Conservation (phyloP, 1,140 invertebrate genomes). For the Phymorhynchus buccinoides region DNA sequence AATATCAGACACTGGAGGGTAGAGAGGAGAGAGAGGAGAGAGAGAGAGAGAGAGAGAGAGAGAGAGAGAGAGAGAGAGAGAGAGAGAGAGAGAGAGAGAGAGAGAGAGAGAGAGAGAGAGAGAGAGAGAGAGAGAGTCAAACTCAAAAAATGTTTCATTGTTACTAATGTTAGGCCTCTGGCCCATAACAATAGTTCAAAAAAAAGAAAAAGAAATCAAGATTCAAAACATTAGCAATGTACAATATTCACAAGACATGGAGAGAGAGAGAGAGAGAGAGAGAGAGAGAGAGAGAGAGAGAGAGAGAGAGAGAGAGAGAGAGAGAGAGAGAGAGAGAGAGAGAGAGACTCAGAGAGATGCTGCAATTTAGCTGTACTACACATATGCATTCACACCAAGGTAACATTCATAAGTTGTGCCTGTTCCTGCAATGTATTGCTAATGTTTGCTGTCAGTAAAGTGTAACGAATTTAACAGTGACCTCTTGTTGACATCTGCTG, state of each 20-base stretch:
- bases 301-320: neutral
- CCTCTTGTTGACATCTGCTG: no score
- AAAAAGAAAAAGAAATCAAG: neutral
- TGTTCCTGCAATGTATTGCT: no score
- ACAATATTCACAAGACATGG: neutral
- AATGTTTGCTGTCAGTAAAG: no score
- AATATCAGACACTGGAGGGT: no score
- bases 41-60: slow-evolving; percentile 8
- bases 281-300: neutral
- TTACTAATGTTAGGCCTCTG: no score
- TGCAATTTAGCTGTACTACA: no score
- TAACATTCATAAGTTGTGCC: no score
- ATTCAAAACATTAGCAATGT: no score
- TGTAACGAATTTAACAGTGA: no score
- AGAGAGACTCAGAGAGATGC: neutral
- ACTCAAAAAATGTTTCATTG: no score
- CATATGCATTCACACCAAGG: no score
- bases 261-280: slow-evolving; percentile 14
- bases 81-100: slow-evolving; percentile 3
- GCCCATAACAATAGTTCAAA: no score
- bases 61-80: slow-evolving; percentile 3
- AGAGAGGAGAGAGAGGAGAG: neutral
- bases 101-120: neutral
- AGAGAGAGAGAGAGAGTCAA: neutral
- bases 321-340: neutral